Evolutionary conservation across 2,888 invertebrate species (phyloP), one percentile per base, ranked within the genome.

Genomic region (Hydropsyche betteni): DNA sequence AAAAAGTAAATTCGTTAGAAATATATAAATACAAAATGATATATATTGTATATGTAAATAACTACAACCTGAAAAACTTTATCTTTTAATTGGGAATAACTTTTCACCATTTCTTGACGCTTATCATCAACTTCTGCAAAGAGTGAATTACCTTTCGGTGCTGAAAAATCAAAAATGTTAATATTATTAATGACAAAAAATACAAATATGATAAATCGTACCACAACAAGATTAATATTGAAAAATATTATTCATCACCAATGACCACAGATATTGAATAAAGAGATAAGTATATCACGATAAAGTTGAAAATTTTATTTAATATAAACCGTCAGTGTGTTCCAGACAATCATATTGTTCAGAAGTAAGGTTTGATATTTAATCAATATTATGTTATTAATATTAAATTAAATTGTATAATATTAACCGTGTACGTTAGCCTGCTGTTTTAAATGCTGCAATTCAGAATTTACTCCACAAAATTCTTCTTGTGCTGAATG

Each of bases 71-170:
- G 86, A 64, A 88, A 81, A 80, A 89, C 90, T 34, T 87, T 88
- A 81, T 89, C 89, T 81, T 90, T 90, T 85, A 90, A 90, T 74
- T 87, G 86, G 61, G 88, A 86, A 3, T 90, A 83, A 77, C 88
- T 84, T 76, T 89, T 87, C 10, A 88, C 89, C 90, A 90, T 90
- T 79, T 87, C 89, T 80, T 90, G 90, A 34, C 90, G 86, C 80
- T 90, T 90, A 81, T 90, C 90, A 80, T 90, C 90, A 0, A 90
- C 90, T 82, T 90, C 90, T 75, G 90, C 90, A 83, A 90, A 90
- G 80, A 90, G 83, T 0, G 90, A 90, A 80, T 90, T 90, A 0
- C 90, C 90, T 82, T 90, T 90, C 14, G 87, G 86, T 82, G 89
- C 90, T 90, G 81, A 36, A 78, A 24, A 44, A 84, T 83, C 61